Evolutionary conservation across 2,888 invertebrate species (phyloP), one percentile per base, ranked within the genome.

Genomic region (Julus scandinavius): DNA sequence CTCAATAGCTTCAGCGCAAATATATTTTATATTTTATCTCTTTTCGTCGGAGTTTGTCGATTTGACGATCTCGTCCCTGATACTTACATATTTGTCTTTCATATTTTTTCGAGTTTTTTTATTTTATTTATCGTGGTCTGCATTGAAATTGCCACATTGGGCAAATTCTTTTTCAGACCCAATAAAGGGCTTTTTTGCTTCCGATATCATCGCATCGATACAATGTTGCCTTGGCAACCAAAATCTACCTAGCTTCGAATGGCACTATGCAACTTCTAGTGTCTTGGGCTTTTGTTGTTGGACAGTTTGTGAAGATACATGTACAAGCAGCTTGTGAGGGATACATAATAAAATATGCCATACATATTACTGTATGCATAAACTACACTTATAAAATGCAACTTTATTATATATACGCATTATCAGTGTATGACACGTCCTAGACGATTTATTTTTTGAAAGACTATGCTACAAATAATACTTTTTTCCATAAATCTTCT

Each of bases 91-190:
- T 80, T 80, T 80, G 80, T 80, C 80, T 80, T 80, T 80, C 80
- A 80, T 80, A 80, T 80, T 80, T 80, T 72, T 80, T 29, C 80
- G 80, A 29, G 80, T 80, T 29, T 38, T 80, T 80, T 13, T 80
- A 7, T 54, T 38, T n/a, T 80, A 80, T 80, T 80, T 80, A 80
- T 80, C 80, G 80, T 80, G 85, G 45, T 85, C 85, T 85, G 85
- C 45, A 50, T 85, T 50, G 85, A 85, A 85, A 85, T 85, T 45
- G 85, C 85, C 45, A 85, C 85, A 85, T 85, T 85, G 85, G 85
- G 50, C 85, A 85, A 40, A 85, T 85, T 85, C 85, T 85, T 85
- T 80, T 85, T 20, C 45, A 49, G 45, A 49, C 85, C 85, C 85
- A 85, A 40, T 85, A 40, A 85, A 85, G 85, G 85, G 85, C 29